phyloP scores from a whole-genome alignment of 2,888 invertebrate genomes.

The Aporophyla nigra region DNA sequence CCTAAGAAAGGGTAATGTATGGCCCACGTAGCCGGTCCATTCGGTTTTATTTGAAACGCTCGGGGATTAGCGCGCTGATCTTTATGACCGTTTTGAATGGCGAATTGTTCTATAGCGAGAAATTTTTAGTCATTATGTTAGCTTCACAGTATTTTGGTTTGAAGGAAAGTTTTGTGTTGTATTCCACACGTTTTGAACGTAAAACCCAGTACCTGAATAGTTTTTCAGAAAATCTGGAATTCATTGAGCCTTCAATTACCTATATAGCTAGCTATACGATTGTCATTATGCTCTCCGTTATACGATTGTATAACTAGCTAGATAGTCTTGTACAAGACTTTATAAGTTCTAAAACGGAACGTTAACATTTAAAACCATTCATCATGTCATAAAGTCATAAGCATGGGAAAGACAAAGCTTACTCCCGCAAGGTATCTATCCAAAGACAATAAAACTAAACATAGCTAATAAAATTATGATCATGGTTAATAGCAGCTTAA shows the following conservation, averaged over 20 bases:
- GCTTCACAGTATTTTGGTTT: slow-evolving; percentile 73
- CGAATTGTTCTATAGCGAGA: slow-evolving; percentile 79
- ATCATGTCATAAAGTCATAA: not conserved
- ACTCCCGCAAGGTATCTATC: not conserved
- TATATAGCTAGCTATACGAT: not conserved
- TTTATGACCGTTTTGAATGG: slow-evolving; percentile 82
- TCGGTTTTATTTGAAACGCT: slow-evolving; percentile 82
- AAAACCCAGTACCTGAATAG: slow-evolving; percentile 42
- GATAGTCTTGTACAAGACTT: not conserved
- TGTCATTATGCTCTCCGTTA: too few relatives aligned
- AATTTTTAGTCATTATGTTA: slow-evolving; percentile 71
- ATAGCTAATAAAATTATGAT: slow-evolving; percentile 3
- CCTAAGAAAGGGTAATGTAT: slow-evolving; percentile 85
- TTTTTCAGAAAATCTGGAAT: slow-evolving; percentile 6
- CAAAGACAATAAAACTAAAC: slow-evolving; percentile 7
- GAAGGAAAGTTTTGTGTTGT: slow-evolving; percentile 69
- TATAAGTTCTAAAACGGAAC: not conserved
- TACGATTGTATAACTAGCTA: too few relatives aligned
- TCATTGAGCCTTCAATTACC: slow-evolving; percentile 22
- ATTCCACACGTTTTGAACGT: slow-evolving; percentile 70
- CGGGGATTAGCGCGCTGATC: slow-evolving; percentile 80
- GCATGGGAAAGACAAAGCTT: not conserved
- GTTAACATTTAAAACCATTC: not conserved
- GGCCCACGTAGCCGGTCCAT: slow-evolving; percentile 72
- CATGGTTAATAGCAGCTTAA: slow-evolving; percentile 19